Evolutionary conservation across 2,113 vertebrate genomes (phyloP), one percentile per base, ranked within the genome.

Genomic region (Myanophis thanlyinensis): DNA sequence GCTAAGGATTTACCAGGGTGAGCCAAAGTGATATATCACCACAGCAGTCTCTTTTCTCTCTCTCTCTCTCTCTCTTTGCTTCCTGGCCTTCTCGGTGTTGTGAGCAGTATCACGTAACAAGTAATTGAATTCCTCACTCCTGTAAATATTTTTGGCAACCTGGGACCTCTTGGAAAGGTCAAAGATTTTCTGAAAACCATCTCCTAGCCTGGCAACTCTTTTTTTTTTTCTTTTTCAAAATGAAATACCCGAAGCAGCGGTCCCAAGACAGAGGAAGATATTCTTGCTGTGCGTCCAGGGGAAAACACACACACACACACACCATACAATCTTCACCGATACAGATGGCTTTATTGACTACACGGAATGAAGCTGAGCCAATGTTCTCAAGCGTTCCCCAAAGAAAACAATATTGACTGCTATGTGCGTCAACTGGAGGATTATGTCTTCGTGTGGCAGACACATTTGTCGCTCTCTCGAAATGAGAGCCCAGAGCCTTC

Each of bases 101-200:
- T 95, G 94, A 96, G 95, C 93, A 93, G 96, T 94, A 96, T 92
- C 92, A 86, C 94, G 93, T 95, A 93, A 87, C 44, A 87, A 95
- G 54, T 97, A 97, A 97, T 97, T 97, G 95, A 96, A 97, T 96
- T 96, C 96, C 92, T 96, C 94, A 95, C 94, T 95, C 95, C 94
- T 96, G 93, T 96, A 95, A 97, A 96, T 95, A 97, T 91, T 93
- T 92, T 94, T 94, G 93, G 96, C 96, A 95, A 93, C 53, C 92
- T 94, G 96, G 92, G 96, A 96, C 93, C 92, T 87, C 46, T 89
- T 30, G 44, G 93, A 97, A 97, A 97, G 95, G 96, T 96, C 96
- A 97, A 49, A 92, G 93, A 94, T 96, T 94, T 95, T 95, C 52
- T 90, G 88, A 85, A 92, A 95, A 84, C 89, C 94, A 13, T 2